Evolutionary conservation across 2,113 vertebrate species (phyloP).

Genomic region (Microtus pennsylvanicus): DNA sequence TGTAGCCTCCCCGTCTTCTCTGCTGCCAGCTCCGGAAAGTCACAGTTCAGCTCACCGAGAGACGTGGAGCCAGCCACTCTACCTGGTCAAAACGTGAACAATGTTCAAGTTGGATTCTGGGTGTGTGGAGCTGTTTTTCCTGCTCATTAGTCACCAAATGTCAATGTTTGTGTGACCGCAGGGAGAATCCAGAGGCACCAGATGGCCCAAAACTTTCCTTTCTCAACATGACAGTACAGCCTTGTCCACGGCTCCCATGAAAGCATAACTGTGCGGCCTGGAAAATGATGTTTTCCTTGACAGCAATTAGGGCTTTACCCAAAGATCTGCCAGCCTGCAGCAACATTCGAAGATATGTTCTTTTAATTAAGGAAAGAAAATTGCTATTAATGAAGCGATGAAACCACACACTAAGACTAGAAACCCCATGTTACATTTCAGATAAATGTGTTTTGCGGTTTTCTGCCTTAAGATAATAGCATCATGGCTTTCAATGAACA

Average conservation of each 20-base stretch:
- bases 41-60: neutral
- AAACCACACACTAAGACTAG: neutral
- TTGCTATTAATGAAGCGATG: slow-evolving; percentile 59
- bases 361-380: slow-evolving; percentile 61
- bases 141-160: slow-evolving; percentile 69
- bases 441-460: slow-evolving; percentile 18
- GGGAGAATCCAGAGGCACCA: slow-evolving; percentile 71
- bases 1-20: neutral
- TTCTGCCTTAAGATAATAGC: neutral
- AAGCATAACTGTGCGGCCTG: slow-evolving; percentile 72
- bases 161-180: slow-evolving; percentile 77
- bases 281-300: slow-evolving; percentile 82
- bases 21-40: neutral
- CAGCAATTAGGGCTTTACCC: slow-evolving; percentile 71
- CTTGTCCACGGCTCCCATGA: slow-evolving; percentile 71
- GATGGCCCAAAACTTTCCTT: slow-evolving; percentile 75
- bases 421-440: slow-evolving; percentile 15
- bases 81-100: slow-evolving; percentile 6
- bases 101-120: slow-evolving; percentile 8
- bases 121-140: slow-evolving; percentile 50
- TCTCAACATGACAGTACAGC: slow-evolving; percentile 69
- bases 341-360: slow-evolving; percentile 69
- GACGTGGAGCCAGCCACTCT: neutral
- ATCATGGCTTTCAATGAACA: neutral
- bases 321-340: slow-evolving; percentile 70